These are phyloP conservation scores for Eulemur albifrons DNA, from an alignment of 2,797 vertebrate genomes.

Conservation along the genomic window DNA sequence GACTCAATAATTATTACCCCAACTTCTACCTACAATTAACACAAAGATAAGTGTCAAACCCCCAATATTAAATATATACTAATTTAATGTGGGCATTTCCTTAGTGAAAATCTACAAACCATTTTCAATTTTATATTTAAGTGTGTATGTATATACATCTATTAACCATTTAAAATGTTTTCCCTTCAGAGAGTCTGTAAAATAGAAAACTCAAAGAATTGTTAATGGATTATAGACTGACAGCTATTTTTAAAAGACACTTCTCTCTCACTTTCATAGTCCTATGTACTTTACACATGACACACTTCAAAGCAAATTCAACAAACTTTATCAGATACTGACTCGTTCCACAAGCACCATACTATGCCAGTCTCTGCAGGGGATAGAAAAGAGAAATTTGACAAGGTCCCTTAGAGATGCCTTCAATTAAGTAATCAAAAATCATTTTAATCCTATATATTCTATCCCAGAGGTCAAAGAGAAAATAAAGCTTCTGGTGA, in stretches of 20 bases:
- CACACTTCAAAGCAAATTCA: slow-evolving; percentile 16
- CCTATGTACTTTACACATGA: background rate
- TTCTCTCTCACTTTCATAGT: background rate
- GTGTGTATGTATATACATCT: background rate
- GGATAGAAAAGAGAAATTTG: background rate
- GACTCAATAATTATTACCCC: slow-evolving; percentile 94
- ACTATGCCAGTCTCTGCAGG: background rate
- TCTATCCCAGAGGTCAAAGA: background rate
- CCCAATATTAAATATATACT: background rate
- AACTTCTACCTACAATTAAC: slow-evolving; percentile 86
- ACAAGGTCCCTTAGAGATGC: background rate
- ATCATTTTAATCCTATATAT: background rate
- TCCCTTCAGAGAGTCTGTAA: background rate
- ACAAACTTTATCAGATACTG: background rate
- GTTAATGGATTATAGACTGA: background rate
- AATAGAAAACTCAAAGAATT: background rate
- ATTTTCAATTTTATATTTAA: background rate
- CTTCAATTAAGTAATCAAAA: slow-evolving; percentile 6
- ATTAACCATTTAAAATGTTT: background rate
- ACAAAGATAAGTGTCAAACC: slow-evolving; percentile 52
- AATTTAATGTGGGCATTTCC: background rate
- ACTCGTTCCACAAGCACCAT: background rate
- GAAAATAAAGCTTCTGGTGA: background rate
- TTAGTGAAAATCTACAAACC: background rate
- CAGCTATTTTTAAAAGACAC: background rate